Percentiles rank a stretch among this genome's conserved stretches.
Conservation (phyloP, 1,140 invertebrate genomes). For the Daktulosphaira vitifoliae region DNA sequence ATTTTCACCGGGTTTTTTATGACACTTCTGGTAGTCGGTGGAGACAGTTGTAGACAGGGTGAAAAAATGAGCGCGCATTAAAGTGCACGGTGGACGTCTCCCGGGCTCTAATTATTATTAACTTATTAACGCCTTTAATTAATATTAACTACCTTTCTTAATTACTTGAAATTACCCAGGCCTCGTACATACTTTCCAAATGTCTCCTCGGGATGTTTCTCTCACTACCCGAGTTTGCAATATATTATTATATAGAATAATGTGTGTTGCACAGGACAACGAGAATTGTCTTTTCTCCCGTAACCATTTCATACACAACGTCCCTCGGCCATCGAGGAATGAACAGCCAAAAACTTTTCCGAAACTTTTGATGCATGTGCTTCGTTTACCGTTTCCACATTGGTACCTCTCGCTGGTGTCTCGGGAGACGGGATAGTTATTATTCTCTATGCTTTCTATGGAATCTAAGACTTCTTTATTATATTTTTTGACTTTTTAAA, state of each 20-base stretch:
- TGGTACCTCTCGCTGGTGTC: too few species aligned
- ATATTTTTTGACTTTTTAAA: too few species aligned
- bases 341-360: not conserved
- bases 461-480: too few species aligned
- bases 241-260: not conserved
- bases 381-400: too few species aligned
- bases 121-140: constrained; percentile 31
- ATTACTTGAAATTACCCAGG: constrained; percentile 30
- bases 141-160: constrained; percentile 33
- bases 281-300: constrained; percentile 3
- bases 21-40: not conserved
- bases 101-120: constrained; percentile 29
- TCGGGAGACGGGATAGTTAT: too few species aligned
- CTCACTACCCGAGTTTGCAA: not conserved
- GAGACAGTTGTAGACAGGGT: not conserved
- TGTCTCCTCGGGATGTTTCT: constrained; percentile 26
- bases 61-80: not conserved
- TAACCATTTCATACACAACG: not conserved
- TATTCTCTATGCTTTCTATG: too few species aligned
- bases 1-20: constrained; percentile 22
- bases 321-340: too few species aligned
- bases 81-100: not conserved
- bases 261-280: too few species aligned
- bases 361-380: constrained; percentile 8
- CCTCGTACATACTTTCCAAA: constrained; percentile 15